Evolutionary conservation across 2,797 vertebrate genomes (phyloP), one percentile per base, ranked within the genome.

Genomic region (Discoglossus pictus): DNA sequence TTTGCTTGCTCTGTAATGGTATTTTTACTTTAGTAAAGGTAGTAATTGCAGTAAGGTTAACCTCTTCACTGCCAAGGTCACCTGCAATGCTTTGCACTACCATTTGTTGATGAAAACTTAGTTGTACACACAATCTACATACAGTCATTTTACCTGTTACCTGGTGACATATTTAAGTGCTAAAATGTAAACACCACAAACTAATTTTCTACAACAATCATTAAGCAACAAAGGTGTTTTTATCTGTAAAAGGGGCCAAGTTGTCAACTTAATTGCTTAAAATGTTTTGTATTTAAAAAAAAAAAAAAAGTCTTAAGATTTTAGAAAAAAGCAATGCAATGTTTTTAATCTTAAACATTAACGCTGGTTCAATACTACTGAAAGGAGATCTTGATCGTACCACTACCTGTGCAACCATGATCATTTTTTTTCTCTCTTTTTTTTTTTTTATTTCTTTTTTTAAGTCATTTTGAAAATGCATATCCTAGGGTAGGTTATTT

Each of bases 321-420:
- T n/a, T 18, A 43, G 27, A 13, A 56, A 13, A 31, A 31, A 31
- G 76, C 75, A 79, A 61, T 56, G 39, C 65, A 76, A 34, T 48
- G 75, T 79, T 78, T 75, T 76, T 59, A 44, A 34, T 50, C 77
- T 65, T 77, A 73, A 53, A 68, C 73, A 74, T 78, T 78, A 73
- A 71, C 48, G 61, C 65, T 68, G 51, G 74, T 75, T 78, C 80
- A 78, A 75, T 82, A 83, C 86, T 89, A 83, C 85, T 86, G 85
- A 89, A 79, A 80, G 80, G 75, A 66, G 73, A 79, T n/a, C n/a
- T n/a, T n/a, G n/a, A n/a, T n/a, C n/a, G n/a, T 80, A 84, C 82
- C 80, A 83, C 82, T 82, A 64, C 78, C 73, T 34, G 46, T 63
- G 69, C 74, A 55, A 72, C 53, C 61, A 38, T 44, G 15, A 2